Evolutionary conservation across 2,113 vertebrate species (phyloP), one percentile per base, ranked within the genome.

Genomic region (Saguinus midas): DNA sequence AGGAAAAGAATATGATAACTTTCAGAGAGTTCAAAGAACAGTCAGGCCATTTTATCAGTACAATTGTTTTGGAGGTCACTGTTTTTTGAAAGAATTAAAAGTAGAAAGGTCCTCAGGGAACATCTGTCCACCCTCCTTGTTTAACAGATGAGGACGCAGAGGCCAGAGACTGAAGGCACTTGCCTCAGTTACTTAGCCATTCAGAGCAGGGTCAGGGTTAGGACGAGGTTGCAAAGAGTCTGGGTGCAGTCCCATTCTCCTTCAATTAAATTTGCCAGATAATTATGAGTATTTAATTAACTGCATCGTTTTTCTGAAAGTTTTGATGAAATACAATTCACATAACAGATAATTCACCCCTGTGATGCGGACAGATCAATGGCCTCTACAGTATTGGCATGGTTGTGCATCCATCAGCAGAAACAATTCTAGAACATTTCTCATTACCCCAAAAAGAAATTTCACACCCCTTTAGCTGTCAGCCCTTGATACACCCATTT

Each of bases 1-100:
- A 88, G 66, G 92, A 95, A 92, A 97, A 97, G 89, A 96, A 95
- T 87, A 92, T 87, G 97, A 89, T 92, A 87, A 98, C 84, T 96
- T 97, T 83, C 29, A 64, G 90, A 92, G 84, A 90, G 95, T 97
- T 97, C 97, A 97, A 96, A 93, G 97, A 96, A 97, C 96, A 95
- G 94, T 97, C 95, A 96, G 80, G 40, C 50, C n/a, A 58, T 85
- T 96, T 96, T 84, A 92, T 95, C 93, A 92, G 75, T 84, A 61
- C 75, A 48, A 94, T 97, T 95, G 87, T 92, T 96, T 90, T 64
- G 40, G 40, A 95, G 23, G 91, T 58, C 84, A 82, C 64, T 81
- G 84, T 37, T 52, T 79, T 93, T 66, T 89, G 48, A 95, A 97
- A 96, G 81, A 90, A 84, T 87, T 35, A 58, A 48, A 73, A 81